A percentile compares a stretch with the other conserved stretches of the same genome.
Conservation (phyloP, 64 coral and sea anemone genomes). For the Actinia tenebrosa region DNA sequence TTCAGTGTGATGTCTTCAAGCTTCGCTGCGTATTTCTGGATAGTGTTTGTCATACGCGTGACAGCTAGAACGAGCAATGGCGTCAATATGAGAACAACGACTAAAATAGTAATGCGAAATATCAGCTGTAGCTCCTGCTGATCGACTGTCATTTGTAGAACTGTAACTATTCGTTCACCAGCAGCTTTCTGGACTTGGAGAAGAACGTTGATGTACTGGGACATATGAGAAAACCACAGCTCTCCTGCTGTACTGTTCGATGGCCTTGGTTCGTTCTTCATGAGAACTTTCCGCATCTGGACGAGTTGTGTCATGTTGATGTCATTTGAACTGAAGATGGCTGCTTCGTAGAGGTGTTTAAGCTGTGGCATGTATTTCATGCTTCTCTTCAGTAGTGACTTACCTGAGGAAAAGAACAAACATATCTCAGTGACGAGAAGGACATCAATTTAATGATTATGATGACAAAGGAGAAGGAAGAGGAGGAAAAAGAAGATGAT, state of each 20-base stretch:
- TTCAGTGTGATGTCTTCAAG: constrained; percentile 42
- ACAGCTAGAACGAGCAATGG: constrained; percentile 38
- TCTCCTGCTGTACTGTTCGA: not conserved
- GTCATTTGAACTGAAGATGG: not conserved
- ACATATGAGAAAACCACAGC: constrained; percentile 55
- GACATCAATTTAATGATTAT: not conserved
- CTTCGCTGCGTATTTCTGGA: constrained; percentile 55
- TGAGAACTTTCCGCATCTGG: constrained; percentile 31
- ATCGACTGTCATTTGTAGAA: not conserved
- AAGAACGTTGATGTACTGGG: constrained; percentile 52
- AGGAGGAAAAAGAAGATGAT: not conserved
- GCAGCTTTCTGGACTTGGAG: constrained; percentile 47
- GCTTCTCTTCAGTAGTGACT: not conserved
- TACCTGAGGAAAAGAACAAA: not conserved
- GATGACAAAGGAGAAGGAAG: not conserved
- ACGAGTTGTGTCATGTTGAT: constrained; percentile 21
- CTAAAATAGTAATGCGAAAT: constrained; percentile 2
- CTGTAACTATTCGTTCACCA: constrained; percentile 9
- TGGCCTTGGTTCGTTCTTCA: constrained; percentile 31
- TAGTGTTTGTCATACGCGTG: constrained; percentile 31
- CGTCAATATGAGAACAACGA: constrained; percentile 12
- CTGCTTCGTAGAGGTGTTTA: not conserved
- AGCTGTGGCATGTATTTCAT: constrained; percentile 19
- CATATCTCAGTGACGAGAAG: not conserved
- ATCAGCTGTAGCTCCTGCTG: not conserved